Percentiles rank a stretch among this genome's conserved stretches.
These are phyloP conservation scores for Odontothrips loti DNA, from an alignment of 2,888 invertebrate species.

Conservation along the genomic window DNA sequence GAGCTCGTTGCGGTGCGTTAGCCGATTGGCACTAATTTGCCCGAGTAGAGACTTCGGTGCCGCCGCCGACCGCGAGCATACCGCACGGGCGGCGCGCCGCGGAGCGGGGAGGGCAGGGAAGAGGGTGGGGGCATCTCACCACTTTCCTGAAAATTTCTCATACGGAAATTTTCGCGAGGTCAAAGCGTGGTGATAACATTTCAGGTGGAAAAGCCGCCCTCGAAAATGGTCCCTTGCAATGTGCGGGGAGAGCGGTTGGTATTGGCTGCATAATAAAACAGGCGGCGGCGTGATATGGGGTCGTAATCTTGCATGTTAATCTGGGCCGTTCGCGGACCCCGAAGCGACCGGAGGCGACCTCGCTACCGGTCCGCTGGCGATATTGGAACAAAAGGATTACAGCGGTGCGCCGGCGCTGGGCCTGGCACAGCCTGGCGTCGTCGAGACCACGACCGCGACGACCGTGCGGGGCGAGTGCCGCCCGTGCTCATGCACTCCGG, in stretches of 20 bases:
- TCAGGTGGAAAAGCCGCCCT: neutral
- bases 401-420: neutral
- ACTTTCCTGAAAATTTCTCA: no score
- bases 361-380: neutral
- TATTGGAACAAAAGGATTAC: conserved; percentile 18
- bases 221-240: neutral
- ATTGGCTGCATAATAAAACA: no score
- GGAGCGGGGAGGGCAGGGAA: neutral
- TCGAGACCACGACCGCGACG: no score
- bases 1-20: no score
- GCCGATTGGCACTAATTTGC: conserved; percentile 1
- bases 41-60: neutral
- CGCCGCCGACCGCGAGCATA: neutral
- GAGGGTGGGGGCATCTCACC: no score
- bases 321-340: no score
- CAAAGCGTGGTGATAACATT: neutral
- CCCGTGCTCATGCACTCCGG: no score
- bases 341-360: neutral
- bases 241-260: neutral
- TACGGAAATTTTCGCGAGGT: no score
- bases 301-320: no score
- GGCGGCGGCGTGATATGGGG: no score
- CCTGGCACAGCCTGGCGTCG: no score
- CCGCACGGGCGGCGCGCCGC: neutral
- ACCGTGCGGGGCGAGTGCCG: no score